A percentile compares a stretch with the other conserved stretches of the same genome.
Conservation (phyloP, 64 coral and sea anemone species). For the Actinia tenebrosa region DNA sequence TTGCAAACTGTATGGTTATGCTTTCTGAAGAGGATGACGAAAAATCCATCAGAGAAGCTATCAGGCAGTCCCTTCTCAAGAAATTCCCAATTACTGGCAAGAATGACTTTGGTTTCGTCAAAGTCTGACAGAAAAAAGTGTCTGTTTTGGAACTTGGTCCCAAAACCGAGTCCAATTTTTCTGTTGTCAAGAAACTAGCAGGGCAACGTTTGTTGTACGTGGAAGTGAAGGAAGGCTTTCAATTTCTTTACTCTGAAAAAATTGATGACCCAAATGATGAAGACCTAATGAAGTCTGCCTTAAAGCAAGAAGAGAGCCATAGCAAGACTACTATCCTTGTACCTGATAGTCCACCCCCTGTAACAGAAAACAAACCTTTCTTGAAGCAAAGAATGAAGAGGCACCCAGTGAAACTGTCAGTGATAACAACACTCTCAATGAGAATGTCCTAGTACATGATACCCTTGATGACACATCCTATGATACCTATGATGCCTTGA, state of each 20-base stretch:
- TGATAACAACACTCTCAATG: not conserved
- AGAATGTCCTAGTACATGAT: not conserved
- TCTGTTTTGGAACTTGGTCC: constrained; percentile 37
- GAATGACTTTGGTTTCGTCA: constrained; percentile 65
- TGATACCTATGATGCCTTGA: not conserved
- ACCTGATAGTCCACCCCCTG: constrained; percentile 1
- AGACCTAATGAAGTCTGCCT: not conserved
- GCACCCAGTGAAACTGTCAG: not conserved
- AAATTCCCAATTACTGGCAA: constrained; percentile 38
- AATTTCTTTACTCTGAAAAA: constrained; percentile 44
- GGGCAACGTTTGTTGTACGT: constrained; percentile 75
- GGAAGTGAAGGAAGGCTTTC: constrained; percentile 68
- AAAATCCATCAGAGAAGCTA: constrained; percentile 52
- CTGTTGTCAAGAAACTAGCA: constrained; percentile 75
- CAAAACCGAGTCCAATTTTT: constrained; percentile 47
- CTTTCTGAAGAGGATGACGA: constrained; percentile 50
- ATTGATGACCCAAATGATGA: constrained; percentile 4
- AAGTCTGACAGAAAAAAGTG: constrained; percentile 68
- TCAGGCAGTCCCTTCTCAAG: constrained; percentile 43
- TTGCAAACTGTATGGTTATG: constrained; percentile 46
- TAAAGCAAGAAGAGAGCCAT: not conserved
- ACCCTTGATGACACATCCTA: not conserved
- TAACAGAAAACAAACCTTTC: not conserved
- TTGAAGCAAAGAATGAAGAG: not conserved
- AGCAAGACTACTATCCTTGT: not conserved